phyloP scores from a whole-genome alignment of 2,888 invertebrate genomes.

The Torymus tubicola region DNA sequence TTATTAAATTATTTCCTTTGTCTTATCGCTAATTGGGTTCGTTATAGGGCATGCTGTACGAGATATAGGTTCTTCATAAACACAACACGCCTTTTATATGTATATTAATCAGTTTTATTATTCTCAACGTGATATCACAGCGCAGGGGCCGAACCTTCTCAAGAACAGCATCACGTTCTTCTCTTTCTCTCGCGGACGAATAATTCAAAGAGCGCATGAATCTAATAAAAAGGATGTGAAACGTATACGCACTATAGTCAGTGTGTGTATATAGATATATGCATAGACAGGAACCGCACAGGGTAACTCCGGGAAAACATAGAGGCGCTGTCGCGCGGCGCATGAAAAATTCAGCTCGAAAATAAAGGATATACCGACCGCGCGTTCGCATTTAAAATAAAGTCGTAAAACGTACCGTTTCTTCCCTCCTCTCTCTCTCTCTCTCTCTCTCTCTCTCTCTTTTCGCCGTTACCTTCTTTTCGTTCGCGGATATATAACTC shows the following conservation, averaged over 20 bases:
- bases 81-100: too few species aligned
- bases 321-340: background rate
- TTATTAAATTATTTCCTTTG: too few species aligned
- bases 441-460: background rate
- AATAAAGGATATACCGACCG: slow-evolving; percentile 28
- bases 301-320: too few species aligned
- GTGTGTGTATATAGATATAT: too few species aligned
- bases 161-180: slow-evolving; percentile 48
- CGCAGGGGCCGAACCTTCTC: background rate
- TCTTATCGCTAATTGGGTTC: too few species aligned
- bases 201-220: slow-evolving; percentile 33
- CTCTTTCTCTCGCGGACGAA: slow-evolving; percentile 13
- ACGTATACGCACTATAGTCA: too few species aligned
- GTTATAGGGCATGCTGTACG: too few species aligned
- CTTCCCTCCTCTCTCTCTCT: background rate
- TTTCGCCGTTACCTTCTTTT: background rate
- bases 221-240: slow-evolving; percentile 10
- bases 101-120: too few species aligned
- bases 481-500: background rate
- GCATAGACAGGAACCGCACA: too few species aligned
- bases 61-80: too few species aligned
- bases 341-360: slow-evolving; percentile 42
- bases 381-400: slow-evolving; percentile 27
- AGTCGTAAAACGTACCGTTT: slow-evolving; percentile 23
- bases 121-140: too few species aligned